Evolutionary conservation across 2,113 vertebrate species (phyloP).

Genomic region (Nerophis ophidion): DNA sequence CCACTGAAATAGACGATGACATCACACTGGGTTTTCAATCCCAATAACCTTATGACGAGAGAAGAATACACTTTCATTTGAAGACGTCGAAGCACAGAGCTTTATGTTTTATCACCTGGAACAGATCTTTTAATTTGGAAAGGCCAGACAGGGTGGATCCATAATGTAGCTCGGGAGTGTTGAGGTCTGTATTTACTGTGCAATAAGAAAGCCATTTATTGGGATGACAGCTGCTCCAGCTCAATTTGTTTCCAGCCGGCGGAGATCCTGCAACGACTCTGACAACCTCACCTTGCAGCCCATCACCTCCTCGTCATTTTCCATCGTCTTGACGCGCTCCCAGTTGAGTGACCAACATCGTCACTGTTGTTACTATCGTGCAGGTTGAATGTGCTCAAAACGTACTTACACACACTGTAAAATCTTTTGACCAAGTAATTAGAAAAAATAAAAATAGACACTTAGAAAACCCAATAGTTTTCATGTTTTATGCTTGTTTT

Average conservation of each 20-base stretch:
- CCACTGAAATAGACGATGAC: no score
- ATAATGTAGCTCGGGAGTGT: constrained; percentile 45
- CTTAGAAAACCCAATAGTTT: no score
- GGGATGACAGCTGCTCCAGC: constrained; percentile 42
- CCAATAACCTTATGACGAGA: constrained; percentile 27
- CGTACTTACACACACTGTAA: no score
- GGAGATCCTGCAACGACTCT: constrained; percentile 28
- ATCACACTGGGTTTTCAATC: neutral
- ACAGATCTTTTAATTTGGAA: constrained; percentile 65
- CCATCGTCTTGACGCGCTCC: constrained; percentile 85
- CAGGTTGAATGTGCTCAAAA: no score
- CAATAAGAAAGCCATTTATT: constrained; percentile 49
- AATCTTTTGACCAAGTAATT: no score
- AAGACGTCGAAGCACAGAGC: constrained; percentile 7
- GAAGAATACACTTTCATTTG: constrained; percentile 14
- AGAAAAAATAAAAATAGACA: no score
- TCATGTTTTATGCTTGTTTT: no score
- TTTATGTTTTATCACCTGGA: constrained; percentile 54
- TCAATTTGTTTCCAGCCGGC: constrained; percentile 45
- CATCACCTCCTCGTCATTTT: constrained; percentile 85
- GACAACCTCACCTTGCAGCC: constrained; percentile 84
- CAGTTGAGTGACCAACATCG: constrained; percentile 75
- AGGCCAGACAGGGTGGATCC: constrained; percentile 54
- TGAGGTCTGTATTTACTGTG: constrained; percentile 46
- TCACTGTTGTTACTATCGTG: no score